Evolutionary conservation across 35 echinoderm and acorn worm genomes (phyloP), one percentile per base, ranked within the genome.

Genomic region (Hemicentrotus pulcherrimus): DNA sequence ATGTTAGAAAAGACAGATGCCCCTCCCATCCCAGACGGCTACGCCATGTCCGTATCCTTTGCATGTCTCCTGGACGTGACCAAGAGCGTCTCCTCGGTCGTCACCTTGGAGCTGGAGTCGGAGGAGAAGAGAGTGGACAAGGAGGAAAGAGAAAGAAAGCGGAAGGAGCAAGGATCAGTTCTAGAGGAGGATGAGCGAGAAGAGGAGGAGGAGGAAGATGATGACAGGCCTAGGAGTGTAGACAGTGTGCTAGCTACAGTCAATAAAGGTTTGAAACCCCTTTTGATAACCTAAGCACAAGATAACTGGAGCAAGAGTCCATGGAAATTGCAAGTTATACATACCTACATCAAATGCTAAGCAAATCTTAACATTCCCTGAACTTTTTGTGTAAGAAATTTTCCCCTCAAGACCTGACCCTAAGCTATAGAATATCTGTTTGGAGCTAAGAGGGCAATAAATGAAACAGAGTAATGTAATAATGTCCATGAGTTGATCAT

Each of bases 1-100:
- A 95, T 99, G 58, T 90, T 99, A 59, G 98, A 99, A 48, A 99
- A 99, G 86, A 88, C 94, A 28, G 98, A 99, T 30, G 94, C 98
- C 14, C 98, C 98, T 11, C 96, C 95, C 22, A 95, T 99, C 10
- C 98, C 97, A 11, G 98, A 99, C 86, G 98, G 98, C 9, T 99
- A 99, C 60, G 97, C 90, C 24, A 95, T 99, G 94, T 99, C 98
- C 0, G 96, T 98, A 8, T 97, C 97, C 48, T 98, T 99, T 88
- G 94, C 94, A 0, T 95, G 96, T 70, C 96, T 98, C 22, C 88
- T 98, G 48, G 97, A 98, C 88, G 96, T 97, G 2, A 97, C 97
- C 91, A 99, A 98, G 85, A 95, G 98, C 46, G 97, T 99, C 31
- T 98, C 98, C 0, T 94, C 95, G 6, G 96, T 98, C 18, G 97